Conservation (phyloP, 2,888 invertebrate species). For the Gasteruption jaculator region DNA sequence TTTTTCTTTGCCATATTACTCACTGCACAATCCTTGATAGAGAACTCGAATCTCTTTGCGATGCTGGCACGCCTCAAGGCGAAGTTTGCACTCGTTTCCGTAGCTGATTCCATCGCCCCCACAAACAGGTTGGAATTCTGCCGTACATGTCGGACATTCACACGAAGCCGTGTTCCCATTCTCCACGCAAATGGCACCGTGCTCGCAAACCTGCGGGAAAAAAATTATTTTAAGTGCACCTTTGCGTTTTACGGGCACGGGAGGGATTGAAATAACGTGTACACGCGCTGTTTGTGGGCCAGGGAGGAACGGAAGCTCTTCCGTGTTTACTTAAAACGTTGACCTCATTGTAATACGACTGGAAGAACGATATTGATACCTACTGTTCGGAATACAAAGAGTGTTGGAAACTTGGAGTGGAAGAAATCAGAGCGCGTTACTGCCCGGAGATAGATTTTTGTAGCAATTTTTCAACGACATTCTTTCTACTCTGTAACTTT, state of each 20-base stretch:
- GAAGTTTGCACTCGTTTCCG: conserved; percentile 79
- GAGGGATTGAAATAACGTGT: no score
- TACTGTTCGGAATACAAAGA: no score
- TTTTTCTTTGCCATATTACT: conserved; percentile 49
- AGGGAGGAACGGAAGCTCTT: no score
- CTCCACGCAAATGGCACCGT: conserved; percentile 72
- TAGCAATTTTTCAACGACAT: no score
- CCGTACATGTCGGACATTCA: conserved; percentile 79
- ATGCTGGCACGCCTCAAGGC: conserved; percentile 73
- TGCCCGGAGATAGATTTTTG: no score
- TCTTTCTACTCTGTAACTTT: no score
- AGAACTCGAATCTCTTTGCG: conserved; percentile 70
- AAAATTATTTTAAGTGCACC: conserved; percentile 11
- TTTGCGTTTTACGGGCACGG: not conserved
- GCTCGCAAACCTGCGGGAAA: conserved; percentile 64
- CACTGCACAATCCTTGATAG: conserved; percentile 82
- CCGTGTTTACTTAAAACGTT: no score
- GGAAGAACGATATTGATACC: no score
- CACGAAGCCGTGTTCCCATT: conserved; percentile 68
- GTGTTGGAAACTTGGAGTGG: no score
- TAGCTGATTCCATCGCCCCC: conserved; percentile 79
- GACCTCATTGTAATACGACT: no score
- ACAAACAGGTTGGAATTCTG: conserved; percentile 81
- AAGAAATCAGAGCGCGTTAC: no score
- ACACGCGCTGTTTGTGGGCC: no score